Evolutionary conservation across 37 sponge, comb jelly and placozoan species (phyloP), one percentile per base, ranked within the genome.

Genomic region (Diacarnus erythraeanus): DNA sequence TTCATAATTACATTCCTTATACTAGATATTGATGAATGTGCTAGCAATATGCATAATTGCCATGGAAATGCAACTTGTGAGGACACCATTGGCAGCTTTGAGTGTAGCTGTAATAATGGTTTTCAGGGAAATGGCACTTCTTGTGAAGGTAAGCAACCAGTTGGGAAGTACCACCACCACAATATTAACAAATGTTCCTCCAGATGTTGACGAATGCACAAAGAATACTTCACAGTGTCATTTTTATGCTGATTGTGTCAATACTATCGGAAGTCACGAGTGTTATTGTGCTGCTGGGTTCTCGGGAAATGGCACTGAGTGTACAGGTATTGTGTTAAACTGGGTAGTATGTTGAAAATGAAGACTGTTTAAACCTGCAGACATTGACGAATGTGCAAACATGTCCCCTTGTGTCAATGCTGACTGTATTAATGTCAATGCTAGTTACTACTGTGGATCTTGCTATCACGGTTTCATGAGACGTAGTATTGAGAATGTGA

Each of bases 11-110:
- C n/a, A n/a, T n/a, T n/a, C 4, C 70, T 69, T 31, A 37, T 21
- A 35, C 20, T 33, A 76, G 77, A 76, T 58, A 76, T 76, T 30
- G 42, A 76, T 76, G 77, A 76, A n/a, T 76, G 77, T 38, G n/a
- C 22, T 0, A 6, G 21, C 36, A 34, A 33, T 23, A 35, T 36
- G 20, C 30, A 29, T 9, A 36, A 76, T 31, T 34, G 38, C 26
- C 30, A 59, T 20, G 60, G 58, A 21, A 58, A 57, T 38, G 64
- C 64, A 23, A 61, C 64, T 61, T 76, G 77, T 38, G 2, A 23
- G 22, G 38, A 76, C 59, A 76, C 59, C n/a, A 36, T 76, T 37
- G 77, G 77, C 36, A 57, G 59, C 77, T 76, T 59, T 60, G 34
- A 30, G 23, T 80, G 80, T n/a, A 31, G 18, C 22, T 72, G 72